Evolutionary conservation across 2,888 invertebrate species (phyloP).

Genomic region (Dyspetes luteomarginatus): DNA sequence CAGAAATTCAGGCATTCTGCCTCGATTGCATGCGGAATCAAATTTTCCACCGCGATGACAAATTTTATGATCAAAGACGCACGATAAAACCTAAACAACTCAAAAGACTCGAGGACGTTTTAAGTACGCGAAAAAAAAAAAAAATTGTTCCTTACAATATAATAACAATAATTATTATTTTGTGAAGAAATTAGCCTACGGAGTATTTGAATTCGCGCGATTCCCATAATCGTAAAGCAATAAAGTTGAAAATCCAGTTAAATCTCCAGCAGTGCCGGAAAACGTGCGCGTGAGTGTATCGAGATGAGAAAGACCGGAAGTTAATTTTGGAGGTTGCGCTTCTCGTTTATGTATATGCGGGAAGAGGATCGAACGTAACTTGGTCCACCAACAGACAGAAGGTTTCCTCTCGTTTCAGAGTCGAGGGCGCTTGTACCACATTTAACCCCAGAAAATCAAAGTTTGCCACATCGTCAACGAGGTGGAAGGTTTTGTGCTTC

Average conservation of each 20-base stretch:
- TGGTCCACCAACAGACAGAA: constrained; percentile 4
- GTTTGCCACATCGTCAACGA: constrained; percentile 50
- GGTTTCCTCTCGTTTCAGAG: constrained; percentile 6
- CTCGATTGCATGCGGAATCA: not conserved
- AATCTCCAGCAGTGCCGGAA: not conserved
- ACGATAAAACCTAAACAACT: not conserved
- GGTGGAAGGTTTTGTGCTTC: constrained; percentile 48
- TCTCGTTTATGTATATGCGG: not conserved
- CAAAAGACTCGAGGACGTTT: not conserved
- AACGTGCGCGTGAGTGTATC: not conserved
- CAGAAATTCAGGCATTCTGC: not conserved
- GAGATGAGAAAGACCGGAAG: not conserved
- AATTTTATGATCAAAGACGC: not conserved
- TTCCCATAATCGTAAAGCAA: not conserved
- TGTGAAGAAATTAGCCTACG: no score
- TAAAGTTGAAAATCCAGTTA: not conserved
- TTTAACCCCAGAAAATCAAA: constrained; percentile 44
- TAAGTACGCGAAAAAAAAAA: not conserved
- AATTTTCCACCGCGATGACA: not conserved
- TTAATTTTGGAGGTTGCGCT: constrained; percentile 16
- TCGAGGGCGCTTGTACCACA: not conserved
- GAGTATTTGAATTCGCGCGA: no score
- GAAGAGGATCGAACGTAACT: constrained; percentile 1
- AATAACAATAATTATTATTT: no score
- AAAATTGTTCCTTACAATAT: not conserved